Evolutionary conservation across 1,140 invertebrate species (phyloP), one percentile per base, ranked within the genome.

Genomic region (Coenobita brevimanus): DNA sequence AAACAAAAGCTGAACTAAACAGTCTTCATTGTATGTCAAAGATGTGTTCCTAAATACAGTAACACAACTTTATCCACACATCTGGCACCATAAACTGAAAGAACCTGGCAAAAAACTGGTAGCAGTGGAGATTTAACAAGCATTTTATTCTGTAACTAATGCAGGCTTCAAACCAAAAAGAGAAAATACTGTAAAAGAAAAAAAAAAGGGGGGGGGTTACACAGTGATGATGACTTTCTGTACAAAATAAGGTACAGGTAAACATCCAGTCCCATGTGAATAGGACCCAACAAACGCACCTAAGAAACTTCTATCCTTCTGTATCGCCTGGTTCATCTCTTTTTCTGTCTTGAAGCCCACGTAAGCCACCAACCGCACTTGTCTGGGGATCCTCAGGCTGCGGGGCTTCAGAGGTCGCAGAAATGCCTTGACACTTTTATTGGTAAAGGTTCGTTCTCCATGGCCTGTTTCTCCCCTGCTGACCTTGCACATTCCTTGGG

Each of bases 301-400:
- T 91, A 97, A 94, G 92, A 98, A 98, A 92, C 96, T 96, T 93
- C 96, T 97, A 92, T 98, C 94, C 93, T 97, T 98, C 43, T 94
- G 93, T 88, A 99, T 92, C 4, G 96, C 97, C 91, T 97, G 95
- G 38, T 96, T 96, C 91, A 97, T 93, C 88, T 97, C 95, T 89
- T 95, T 95, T 91, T 98, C 96, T 1, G 95, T 96, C 92, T 96
- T 95, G 91, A 99, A 99, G 6, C 97, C 96, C 71, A 97, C 96
- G 94, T 96, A 99, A 43, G 97, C 97, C 89, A 98, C 96, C n/a
- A 97, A 96, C 91, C 95, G 95, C 4, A 96, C 93, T 91, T 96
- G 96, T 89, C 93, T 94, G 0, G 97, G 97, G 43, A 98, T 92
- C 89, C 97, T 94, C 83, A 99, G 95, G 36, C 96, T 96, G 91